Evolutionary conservation across 2,113 vertebrate genomes (phyloP).

Genomic region (Osmerus eperlanus): DNA sequence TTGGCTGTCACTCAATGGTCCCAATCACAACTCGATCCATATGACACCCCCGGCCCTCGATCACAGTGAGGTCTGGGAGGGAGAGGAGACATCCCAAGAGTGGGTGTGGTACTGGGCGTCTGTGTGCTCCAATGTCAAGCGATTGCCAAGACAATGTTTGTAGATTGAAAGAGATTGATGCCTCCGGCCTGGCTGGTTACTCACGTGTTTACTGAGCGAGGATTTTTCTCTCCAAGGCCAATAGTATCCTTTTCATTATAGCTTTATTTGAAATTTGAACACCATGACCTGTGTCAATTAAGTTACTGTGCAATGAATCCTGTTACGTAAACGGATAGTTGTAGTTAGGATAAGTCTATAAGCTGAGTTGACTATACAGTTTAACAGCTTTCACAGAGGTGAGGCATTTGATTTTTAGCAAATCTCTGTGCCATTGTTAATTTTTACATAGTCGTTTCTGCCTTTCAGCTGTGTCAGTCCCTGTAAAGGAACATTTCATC

Average conservation of each 20-base stretch:
- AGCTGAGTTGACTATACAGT: background rate
- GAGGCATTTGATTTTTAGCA: background rate
- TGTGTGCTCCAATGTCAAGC: background rate
- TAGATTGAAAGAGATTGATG: background rate
- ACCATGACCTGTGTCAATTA: background rate
- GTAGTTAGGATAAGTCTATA: background rate
- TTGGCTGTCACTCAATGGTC: too few relatives aligned
- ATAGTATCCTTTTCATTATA: background rate
- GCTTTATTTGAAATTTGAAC: background rate
- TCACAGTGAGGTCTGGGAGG: too few relatives aligned
- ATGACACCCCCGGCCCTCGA: too few relatives aligned
- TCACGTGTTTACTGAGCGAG: background rate
- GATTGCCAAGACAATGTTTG: background rate
- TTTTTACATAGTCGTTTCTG: background rate
- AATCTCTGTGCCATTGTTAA: slow-evolving; percentile 25
- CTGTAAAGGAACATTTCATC: too few relatives aligned
- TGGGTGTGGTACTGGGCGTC: too few relatives aligned
- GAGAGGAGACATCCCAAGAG: too few relatives aligned
- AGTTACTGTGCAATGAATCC: slow-evolving; percentile 19
- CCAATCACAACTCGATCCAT: too few relatives aligned
- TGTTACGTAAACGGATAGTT: background rate
- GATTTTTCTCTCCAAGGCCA: background rate
- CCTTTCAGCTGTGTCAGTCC: too few relatives aligned
- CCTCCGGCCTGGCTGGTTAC: background rate
- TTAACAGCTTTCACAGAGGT: background rate